Evolutionary conservation across 1,140 invertebrate genomes (phyloP).

Genomic region (Pantala flavescens): DNA sequence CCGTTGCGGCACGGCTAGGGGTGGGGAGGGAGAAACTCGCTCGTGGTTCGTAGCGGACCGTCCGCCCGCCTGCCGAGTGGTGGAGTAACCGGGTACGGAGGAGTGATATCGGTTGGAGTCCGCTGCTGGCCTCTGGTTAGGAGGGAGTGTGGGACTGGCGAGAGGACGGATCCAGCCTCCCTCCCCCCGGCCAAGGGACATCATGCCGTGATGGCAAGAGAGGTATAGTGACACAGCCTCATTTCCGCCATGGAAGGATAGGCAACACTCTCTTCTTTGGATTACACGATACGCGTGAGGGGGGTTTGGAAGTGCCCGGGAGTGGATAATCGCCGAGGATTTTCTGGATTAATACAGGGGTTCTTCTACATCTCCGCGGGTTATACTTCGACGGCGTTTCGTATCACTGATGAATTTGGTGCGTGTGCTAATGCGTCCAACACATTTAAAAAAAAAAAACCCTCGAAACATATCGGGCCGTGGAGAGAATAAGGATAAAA

Average conservation of each 20-base stretch:
- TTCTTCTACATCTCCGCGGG: background rate
- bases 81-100: background rate
- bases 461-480: too few species aligned
- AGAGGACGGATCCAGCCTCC: background rate
- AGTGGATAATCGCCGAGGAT: too few species aligned
- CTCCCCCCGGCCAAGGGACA: background rate
- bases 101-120: background rate
- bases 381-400: background rate
- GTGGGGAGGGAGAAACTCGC: background rate
- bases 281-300: background rate
- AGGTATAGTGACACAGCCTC: background rate
- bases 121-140: background rate
- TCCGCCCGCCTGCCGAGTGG: background rate
- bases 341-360: too few species aligned
- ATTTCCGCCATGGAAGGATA: background rate
- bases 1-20: background rate
- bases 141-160: background rate
- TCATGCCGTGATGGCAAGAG: slow-evolving; percentile 7
- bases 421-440: background rate
- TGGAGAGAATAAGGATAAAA: too few species aligned
- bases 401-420: background rate
- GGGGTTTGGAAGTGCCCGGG: background rate
- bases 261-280: background rate
- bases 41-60: background rate
- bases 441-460: too few species aligned